Base-by-base conservation (phyloP, 2,113 vertebrate species). In the Syngnathus typhle region DNA sequence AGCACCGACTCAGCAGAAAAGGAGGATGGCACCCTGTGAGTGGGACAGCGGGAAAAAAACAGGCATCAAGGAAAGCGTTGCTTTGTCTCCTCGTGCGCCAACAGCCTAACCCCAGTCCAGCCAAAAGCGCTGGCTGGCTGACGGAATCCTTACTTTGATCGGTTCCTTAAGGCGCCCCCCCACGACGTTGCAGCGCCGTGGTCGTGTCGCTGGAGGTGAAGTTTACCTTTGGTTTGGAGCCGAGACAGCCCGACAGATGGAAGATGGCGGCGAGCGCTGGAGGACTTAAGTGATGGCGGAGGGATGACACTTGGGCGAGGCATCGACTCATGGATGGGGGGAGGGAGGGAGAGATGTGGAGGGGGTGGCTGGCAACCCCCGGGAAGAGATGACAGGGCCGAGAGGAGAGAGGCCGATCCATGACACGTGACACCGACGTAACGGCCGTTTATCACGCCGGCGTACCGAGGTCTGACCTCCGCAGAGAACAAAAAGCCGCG, bases 351-450 rank as follows among this genome's bases (percentile, higher is more conserved):
- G n/a, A 38, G 18, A 41, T n/a, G n/a, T n/a, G 65, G 65, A 64
- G 67, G 73, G 68, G n/a, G n/a, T n/a, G n/a, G n/a, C n/a, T n/a
- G n/a, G n/a, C n/a, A 60, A 73, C 70, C 32, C 36, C 21, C 2
- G 32, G 39, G 21, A 43, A 74, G 80, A 82, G 78, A 84, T 87
- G 81, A 84, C 81, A 85, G 78, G 77, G 79, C 46, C 77, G 72
- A 59, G 65, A 65, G 65, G 79, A 82, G 76, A 77, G 84, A 87
- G 86, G 88, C 80, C 84, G 86, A 89, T 89, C 88, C 83, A 89
- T 89, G 88, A 86, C 81, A 88, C 88, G 88, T 89, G 84, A 87
- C 86, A 88, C 83, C 85, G 86, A 88, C 84, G 87, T 89, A 87
- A 87, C 86, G 83, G 83, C 72, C 76, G 27, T 32, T 32, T 32